Base-by-base conservation (phyloP, 2,888 invertebrate species). In the Griposia aprilina region DNA sequence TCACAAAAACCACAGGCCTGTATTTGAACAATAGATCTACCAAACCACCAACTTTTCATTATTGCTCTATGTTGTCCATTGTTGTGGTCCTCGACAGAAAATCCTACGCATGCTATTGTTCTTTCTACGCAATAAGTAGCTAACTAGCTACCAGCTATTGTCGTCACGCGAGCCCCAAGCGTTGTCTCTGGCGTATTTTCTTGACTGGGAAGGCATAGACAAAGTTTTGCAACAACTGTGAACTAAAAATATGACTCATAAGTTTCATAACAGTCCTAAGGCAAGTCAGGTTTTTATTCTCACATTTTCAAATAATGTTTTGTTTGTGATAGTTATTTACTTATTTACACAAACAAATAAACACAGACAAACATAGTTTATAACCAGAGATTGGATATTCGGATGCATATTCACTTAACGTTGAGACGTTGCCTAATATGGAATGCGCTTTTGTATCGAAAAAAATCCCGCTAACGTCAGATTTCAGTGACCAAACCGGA, bases 91-190 rank as follows among this genome's bases (percentile, higher is more conserved):
- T 26, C 23, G 59, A 41, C 69, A 70, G 59, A 17, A n/a, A 75
- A 52, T 66, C 76, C 82, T 76, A 81, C 82, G 76, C 76, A 67
- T 57, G 17, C 23, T 45, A 50, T 60, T 76, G 41, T 70, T 0
- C 50, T 57, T 57, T 48, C 15, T 66, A 52, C 66, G 57, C 70
- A 71, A 57, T 77, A 82, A 82, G 67, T 52, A 67, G 78, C 70
- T 67, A 77, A 77, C 82, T 66, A 77, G 26, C 41, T 57, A 55
- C 48, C 68, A 60, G 11, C 36, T 11, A 55, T 69, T 77, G 74
- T 68, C 57, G 20, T 55, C 83, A 84, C 84, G 81, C 81, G 60
- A 83, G 84, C 84, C 71, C n/a, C 63, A 6, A 63, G 70, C 85
- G 52, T 7, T 63, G n/a, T 45, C 17, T 52, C 15, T 67, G 63